Evolutionary conservation across 2,113 vertebrate genomes (phyloP), one percentile per base, ranked within the genome.

Genomic region (Psilopsiagon aurifrons): DNA sequence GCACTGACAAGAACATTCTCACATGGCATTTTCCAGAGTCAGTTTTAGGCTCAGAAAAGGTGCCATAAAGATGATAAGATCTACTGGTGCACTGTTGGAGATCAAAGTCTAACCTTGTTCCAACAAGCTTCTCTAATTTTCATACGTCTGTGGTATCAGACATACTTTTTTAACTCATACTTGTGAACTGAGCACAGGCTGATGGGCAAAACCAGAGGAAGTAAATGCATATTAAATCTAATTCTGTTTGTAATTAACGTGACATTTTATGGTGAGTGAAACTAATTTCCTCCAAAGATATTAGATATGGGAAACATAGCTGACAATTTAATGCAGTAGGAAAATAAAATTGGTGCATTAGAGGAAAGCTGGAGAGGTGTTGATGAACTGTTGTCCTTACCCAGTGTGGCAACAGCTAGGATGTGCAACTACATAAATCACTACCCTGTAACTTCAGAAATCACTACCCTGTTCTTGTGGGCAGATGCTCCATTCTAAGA

Each of bases 251-350:
- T 83, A 85, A 95, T 89, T 94, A 94, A 82, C 1, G 2, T 89
- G 83, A 66, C 67, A 35, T 86, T 92, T 94, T 79, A 79, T 71
- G 54, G 52, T 11, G 28, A 86, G 55, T 71, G 78, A 88, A 92
- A 90, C 70, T 94, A 59, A 87, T 84, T 91, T 93, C 54, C 70
- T 82, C 27, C 57, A 69, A 78, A 86, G 43, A 81, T 67, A 78
- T 64, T 88, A 71, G 69, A 51, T 84, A 70, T 25, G 49, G 60
- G 73, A 89, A 94, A 84, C 18, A n/a, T 3, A 89, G 57, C 7
- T 82, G 83, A 68, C 47, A 91, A 60, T 83, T 91, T 92, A 67
- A 95, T 74, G 51, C 22, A 41, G 29, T 23, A 80, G 47, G 59
- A 86, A 62, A 78, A 70, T 37, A 63, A 83, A 92, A 75, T 17